Evolutionary conservation across 2,113 vertebrate species (phyloP).

Genomic region (Cavia porcellus): DNA sequence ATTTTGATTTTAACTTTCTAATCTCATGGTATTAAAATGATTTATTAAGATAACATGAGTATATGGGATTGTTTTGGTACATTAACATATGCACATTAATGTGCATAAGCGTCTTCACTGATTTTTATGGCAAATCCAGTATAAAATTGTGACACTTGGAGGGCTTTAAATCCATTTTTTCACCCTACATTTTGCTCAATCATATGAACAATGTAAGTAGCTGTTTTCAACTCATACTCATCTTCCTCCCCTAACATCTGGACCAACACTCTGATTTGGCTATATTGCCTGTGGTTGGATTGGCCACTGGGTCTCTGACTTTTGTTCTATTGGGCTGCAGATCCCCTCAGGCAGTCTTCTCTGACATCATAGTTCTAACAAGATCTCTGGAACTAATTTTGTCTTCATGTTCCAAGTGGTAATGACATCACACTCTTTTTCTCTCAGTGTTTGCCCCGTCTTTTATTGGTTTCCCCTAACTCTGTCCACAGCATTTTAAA

Average conservation of each 20-base stretch:
- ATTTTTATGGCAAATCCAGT: constrained; percentile 8
- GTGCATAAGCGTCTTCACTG: background rate
- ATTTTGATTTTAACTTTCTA: constrained; percentile 43
- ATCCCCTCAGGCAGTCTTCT: background rate
- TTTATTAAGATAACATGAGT: background rate
- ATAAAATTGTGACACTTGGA: constrained; percentile 5
- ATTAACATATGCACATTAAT: background rate
- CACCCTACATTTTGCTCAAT: background rate
- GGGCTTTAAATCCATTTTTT: background rate
- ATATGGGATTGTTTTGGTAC: background rate
- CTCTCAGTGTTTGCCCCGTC: background rate
- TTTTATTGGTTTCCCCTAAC: background rate
- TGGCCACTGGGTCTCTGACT: background rate
- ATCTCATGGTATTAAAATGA: constrained; percentile 15
- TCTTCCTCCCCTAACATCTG: background rate
- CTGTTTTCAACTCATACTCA: background rate
- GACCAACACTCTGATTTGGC: background rate
- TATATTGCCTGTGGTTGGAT: background rate
- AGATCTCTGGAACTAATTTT: background rate
- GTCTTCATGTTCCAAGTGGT: background rate
- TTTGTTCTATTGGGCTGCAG: too few relatives aligned
- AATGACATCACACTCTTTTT: background rate
- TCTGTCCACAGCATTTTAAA: background rate
- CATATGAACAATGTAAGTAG: constrained; percentile 1
- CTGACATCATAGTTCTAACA: background rate